These are phyloP conservation scores for Cheilosia impressa DNA, from an alignment of 2,888 invertebrate genomes.

Conservation along the genomic window DNA sequence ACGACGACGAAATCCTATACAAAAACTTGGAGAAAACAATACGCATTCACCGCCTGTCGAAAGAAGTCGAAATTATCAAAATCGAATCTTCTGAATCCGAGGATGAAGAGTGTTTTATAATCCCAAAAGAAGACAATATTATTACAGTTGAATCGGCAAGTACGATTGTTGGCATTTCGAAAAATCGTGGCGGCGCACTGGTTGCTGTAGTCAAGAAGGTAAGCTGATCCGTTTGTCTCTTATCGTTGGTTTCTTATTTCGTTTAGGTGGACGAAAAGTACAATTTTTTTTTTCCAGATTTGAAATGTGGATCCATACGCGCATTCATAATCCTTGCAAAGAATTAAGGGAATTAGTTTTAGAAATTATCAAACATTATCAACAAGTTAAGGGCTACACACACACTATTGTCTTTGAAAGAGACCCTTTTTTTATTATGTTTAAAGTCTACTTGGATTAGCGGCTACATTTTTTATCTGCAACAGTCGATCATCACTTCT, in stretches of 20 bases:
- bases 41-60: slow-evolving; percentile 35
- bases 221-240: neutral
- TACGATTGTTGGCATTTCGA: slow-evolving; percentile 5
- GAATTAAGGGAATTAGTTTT: too few relatives aligned
- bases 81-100: slow-evolving; percentile 68
- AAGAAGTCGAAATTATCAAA: slow-evolving; percentile 53
- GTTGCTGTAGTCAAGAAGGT: slow-evolving; percentile 36
- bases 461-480: neutral
- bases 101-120: slow-evolving; percentile 51
- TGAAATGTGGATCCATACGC: too few relatives aligned
- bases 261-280: neutral
- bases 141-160: slow-evolving; percentile 56
- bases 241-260: too few relatives aligned
- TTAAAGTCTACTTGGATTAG: too few relatives aligned
- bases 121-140: slow-evolving; percentile 43
- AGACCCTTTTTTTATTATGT: too few relatives aligned
- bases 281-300: too few relatives aligned
- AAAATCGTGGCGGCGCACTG: neutral
- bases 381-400: too few relatives aligned
- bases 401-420: too few relatives aligned
- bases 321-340: too few relatives aligned
- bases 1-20: slow-evolving; percentile 71
- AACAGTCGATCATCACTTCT: neutral
- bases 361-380: too few relatives aligned
- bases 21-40: slow-evolving; percentile 55